These are phyloP conservation scores for Pelusios castaneus DNA, from an alignment of 2,113 vertebrate species.

Conservation along the genomic window DNA sequence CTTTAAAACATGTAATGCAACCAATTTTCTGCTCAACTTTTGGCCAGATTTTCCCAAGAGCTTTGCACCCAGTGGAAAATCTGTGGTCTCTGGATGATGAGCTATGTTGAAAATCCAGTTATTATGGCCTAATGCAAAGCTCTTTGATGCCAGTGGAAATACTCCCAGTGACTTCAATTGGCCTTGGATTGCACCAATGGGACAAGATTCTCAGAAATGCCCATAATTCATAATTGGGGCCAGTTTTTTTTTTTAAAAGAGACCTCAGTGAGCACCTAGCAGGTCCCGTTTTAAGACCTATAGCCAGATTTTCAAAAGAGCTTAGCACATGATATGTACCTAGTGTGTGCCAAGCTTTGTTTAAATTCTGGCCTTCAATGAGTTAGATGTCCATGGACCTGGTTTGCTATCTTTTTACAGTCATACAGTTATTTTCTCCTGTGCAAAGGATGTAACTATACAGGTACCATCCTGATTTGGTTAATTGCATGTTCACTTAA, in stretches of 20 bases:
- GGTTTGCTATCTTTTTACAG: background rate
- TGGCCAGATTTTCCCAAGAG: background rate
- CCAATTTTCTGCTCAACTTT: background rate
- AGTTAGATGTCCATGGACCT: background rate
- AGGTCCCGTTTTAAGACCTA: background rate
- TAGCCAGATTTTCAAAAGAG: background rate
- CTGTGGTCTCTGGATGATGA: background rate
- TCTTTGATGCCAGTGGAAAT: too few relatives aligned
- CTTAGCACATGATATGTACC: background rate
- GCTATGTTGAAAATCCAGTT: too few relatives aligned
- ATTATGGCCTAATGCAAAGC: too few relatives aligned
- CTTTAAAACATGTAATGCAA: background rate
- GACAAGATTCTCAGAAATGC: background rate
- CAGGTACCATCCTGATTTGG: background rate
- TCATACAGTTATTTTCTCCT: background rate
- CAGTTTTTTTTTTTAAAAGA: background rate
- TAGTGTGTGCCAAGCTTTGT: rapidly evolving
- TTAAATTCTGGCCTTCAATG: background rate
- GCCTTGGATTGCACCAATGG: background rate
- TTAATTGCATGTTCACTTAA: background rate
- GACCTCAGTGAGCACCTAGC: background rate
- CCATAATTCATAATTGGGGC: background rate
- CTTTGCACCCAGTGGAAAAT: background rate
- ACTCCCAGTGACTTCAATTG: background rate
- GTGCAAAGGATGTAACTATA: background rate